These are phyloP conservation scores for Esox masquinongy DNA, from an alignment of 2,797 vertebrate genomes.

Conservation along the genomic window DNA sequence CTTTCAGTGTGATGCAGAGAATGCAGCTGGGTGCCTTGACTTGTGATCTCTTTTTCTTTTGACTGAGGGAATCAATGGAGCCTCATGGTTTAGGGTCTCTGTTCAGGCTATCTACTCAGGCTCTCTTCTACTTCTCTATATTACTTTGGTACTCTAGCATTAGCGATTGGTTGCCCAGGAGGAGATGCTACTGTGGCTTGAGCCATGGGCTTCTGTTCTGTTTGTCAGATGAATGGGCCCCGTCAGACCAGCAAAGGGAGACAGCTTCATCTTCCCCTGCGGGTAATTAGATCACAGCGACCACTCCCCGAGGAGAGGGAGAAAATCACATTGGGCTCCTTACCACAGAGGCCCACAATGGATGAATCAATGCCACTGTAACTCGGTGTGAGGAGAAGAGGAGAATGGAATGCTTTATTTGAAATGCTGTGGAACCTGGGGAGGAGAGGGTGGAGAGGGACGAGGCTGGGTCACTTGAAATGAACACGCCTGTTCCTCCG, in stretches of 20 bases:
- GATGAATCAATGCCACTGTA: constrained; percentile 71
- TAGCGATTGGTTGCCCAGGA: constrained; percentile 30
- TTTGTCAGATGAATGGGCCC: constrained; percentile 60
- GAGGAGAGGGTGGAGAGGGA: constrained; percentile 9
- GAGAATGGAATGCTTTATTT: constrained; percentile 55
- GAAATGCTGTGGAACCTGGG: constrained; percentile 43
- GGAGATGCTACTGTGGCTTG: constrained; percentile 37
- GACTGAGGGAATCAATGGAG: constrained; percentile 44
- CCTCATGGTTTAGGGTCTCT: constrained; percentile 34
- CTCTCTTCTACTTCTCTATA: constrained; percentile 42
- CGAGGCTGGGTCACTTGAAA: constrained; percentile 34
- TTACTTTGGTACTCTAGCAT: constrained; percentile 52
- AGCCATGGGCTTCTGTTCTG: constrained; percentile 44
- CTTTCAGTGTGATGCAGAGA: constrained; percentile 34
- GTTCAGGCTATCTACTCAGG: constrained; percentile 21
- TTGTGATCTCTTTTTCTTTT: background rate
- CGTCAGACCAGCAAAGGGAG: constrained; percentile 55
- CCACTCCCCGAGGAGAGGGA: constrained; percentile 55
- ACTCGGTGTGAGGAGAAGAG: constrained; percentile 35
- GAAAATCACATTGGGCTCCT: constrained; percentile 54
- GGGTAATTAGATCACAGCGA: constrained; percentile 72
- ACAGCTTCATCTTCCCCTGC: constrained; percentile 66
- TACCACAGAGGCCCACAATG: constrained; percentile 48
- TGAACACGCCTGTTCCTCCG: constrained; percentile 33
- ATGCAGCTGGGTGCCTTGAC: background rate